phyloP scores from a whole-genome alignment of 2,888 invertebrate genomes.

The Acronicta psi region DNA sequence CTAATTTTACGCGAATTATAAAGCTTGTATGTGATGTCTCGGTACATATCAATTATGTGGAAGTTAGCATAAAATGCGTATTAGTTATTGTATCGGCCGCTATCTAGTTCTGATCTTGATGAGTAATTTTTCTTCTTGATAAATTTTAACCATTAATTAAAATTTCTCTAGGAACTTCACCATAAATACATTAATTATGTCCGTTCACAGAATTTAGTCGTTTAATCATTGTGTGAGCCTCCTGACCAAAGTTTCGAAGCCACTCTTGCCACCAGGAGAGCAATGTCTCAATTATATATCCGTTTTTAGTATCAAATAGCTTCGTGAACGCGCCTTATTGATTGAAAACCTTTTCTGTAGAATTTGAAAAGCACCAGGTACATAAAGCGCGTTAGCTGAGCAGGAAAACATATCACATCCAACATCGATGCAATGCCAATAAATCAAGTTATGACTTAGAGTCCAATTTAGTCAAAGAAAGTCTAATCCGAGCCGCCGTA shows the following conservation, averaged over 20 bases:
- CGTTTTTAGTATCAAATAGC: slow-evolving; percentile 28
- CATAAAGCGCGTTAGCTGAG: slow-evolving; percentile 43
- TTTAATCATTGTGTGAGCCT: not conserved
- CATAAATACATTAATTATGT: not conserved
- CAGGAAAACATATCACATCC: slow-evolving; percentile 55
- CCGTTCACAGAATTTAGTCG: not conserved
- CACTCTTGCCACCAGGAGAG: slow-evolving; percentile 16
- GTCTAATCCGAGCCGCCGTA: slow-evolving; percentile 59
- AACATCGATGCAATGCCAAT: slow-evolving; percentile 53
- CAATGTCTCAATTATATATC: slow-evolving; percentile 43
- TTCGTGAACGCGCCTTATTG: slow-evolving; percentile 36
- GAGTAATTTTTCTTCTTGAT: not conserved
- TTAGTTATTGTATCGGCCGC: slow-evolving; percentile 50
- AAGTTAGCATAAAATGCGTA: slow-evolving; percentile 59
- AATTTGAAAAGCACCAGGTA: slow-evolving; percentile 25
- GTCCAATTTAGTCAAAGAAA: slow-evolving; percentile 69
- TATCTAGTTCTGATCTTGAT: slow-evolving; percentile 11
- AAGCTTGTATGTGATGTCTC: slow-evolving; percentile 47
- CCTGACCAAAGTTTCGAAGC: slow-evolving; percentile 12
- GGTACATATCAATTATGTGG: slow-evolving; percentile 59
- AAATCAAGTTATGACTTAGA: slow-evolving; percentile 70
- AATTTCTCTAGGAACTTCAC: not conserved
- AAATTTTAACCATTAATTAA: not conserved
- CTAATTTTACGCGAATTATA: slow-evolving; percentile 64
- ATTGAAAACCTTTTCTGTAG: slow-evolving; percentile 28